A percentile compares a stretch with the other conserved stretches of the same genome.
Evolutionary conservation across 2,888 invertebrate species (phyloP).

Genomic region (Archaeoteleia sp.): DNA sequence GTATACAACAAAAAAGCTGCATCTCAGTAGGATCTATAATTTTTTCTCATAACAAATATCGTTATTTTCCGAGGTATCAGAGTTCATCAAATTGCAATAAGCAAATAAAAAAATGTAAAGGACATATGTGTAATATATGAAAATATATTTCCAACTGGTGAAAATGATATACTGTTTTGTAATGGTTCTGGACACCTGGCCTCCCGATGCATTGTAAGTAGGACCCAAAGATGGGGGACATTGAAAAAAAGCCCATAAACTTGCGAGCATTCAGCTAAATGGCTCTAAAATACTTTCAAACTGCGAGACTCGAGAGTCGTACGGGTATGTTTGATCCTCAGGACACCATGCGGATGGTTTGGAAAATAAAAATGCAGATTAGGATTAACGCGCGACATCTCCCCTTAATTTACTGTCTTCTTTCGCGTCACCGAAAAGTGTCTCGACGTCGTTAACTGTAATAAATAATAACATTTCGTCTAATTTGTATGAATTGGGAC

Average conservation of each 20-base stretch:
- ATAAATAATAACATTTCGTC: not conserved
- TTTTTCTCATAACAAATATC: slow-evolving; percentile 24
- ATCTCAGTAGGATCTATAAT: slow-evolving; percentile 12
- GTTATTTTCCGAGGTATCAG: slow-evolving; percentile 22
- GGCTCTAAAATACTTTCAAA: slow-evolving; percentile 67
- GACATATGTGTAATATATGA: slow-evolving; percentile 19
- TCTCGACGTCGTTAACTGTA: not conserved
- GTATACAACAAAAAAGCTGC: too few species aligned
- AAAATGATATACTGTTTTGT: slow-evolving; percentile 73
- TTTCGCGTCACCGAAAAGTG: slow-evolving; percentile 12
- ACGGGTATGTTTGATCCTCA: slow-evolving; percentile 28
- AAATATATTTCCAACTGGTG: slow-evolving; percentile 56
- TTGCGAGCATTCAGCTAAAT: slow-evolving; percentile 66
- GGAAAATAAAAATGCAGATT: slow-evolving; percentile 65
- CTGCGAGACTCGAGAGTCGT: slow-evolving; percentile 52
- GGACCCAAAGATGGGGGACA: slow-evolving; percentile 47
- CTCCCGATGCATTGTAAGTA: slow-evolving; percentile 42
- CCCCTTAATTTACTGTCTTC: slow-evolving; percentile 57
- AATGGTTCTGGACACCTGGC: slow-evolving; percentile 68
- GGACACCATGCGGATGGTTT: slow-evolving; percentile 43
- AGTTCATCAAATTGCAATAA: not conserved
- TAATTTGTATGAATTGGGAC: slow-evolving; percentile 5
- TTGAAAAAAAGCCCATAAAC: slow-evolving; percentile 65
- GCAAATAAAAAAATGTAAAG: not conserved
- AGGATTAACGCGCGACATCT: slow-evolving; percentile 61